These are phyloP conservation scores for Synergus itoensis DNA, from an alignment of 2,888 invertebrate species.

Conservation along the genomic window DNA sequence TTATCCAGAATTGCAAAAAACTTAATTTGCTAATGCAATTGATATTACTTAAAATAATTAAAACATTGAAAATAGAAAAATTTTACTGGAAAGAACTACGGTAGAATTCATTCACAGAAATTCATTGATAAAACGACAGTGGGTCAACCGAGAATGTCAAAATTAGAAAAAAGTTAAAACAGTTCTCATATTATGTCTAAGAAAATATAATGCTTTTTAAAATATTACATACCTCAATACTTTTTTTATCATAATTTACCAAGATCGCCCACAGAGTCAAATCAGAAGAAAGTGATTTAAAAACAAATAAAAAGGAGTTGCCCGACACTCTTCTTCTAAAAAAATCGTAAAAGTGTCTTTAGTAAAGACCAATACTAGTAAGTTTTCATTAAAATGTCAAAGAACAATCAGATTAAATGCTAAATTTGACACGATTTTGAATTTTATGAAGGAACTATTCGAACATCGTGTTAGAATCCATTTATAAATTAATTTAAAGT, in stretches of 20 bases:
- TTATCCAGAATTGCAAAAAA: too few relatives aligned
- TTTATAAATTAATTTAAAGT: not conserved
- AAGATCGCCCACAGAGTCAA: not conserved
- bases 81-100: too few relatives aligned
- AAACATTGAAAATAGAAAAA: too few relatives aligned
- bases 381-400: not conserved
- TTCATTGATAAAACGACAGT: not conserved
- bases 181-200: not conserved
- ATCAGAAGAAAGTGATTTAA: not conserved
- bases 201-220: not conserved
- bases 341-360: slow-evolving; percentile 23
- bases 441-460: not conserved
- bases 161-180: not conserved
- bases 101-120: not conserved
- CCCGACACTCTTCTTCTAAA: not conserved
- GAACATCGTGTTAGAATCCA: not conserved
- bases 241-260: not conserved
- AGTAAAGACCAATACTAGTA: not conserved
- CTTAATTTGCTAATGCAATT: too few relatives aligned
- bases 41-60: too few relatives aligned
- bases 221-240: not conserved
- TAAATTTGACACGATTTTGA: slow-evolving; percentile 1
- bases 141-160: not conserved
- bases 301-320: slow-evolving; percentile 22
- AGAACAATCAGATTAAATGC: not conserved